Conservation (phyloP, 2,113 vertebrate genomes). For the Saimiri boliviensis region DNA sequence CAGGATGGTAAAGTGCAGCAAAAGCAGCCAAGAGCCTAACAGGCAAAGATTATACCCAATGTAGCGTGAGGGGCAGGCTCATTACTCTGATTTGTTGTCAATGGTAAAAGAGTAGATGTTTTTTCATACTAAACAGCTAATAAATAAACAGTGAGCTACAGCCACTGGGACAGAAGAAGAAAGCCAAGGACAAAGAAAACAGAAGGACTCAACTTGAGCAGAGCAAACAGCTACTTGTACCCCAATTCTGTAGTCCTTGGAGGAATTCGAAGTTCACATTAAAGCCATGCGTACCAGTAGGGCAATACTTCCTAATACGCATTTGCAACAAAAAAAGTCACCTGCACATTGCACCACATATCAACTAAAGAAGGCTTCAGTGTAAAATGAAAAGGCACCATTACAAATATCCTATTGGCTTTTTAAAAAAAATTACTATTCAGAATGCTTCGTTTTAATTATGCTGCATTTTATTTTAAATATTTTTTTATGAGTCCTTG, state of each 20-base stretch:
- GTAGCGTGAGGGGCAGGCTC: conserved; percentile 53
- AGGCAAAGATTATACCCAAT: conserved; percentile 54
- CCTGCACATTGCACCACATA: background rate
- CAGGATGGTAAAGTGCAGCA: conserved; percentile 2
- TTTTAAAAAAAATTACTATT: background rate
- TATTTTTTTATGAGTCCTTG: conserved; percentile 11
- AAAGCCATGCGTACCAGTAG: background rate
- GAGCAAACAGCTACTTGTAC: background rate
- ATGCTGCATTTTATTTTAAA: conserved; percentile 14
- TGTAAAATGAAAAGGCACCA: background rate
- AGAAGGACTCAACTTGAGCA: conserved; percentile 26
- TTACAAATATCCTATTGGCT: background rate
- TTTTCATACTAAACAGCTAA: conserved; percentile 59
- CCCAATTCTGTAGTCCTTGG: background rate
- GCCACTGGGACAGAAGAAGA: conserved; percentile 24
- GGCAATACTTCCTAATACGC: background rate
- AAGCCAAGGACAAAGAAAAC: conserved; percentile 40
- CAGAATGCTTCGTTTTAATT: conserved; percentile 9
- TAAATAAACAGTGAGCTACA: conserved; percentile 60
- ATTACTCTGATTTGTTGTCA: conserved; percentile 47
- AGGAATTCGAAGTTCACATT: background rate
- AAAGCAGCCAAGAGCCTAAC: conserved; percentile 54
- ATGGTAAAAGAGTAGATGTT: conserved; percentile 49
- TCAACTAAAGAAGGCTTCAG: background rate
- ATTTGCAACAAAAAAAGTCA: background rate